Evolutionary conservation across 2,888 invertebrate species (phyloP).

Genomic region (Portevinia maculata): DNA sequence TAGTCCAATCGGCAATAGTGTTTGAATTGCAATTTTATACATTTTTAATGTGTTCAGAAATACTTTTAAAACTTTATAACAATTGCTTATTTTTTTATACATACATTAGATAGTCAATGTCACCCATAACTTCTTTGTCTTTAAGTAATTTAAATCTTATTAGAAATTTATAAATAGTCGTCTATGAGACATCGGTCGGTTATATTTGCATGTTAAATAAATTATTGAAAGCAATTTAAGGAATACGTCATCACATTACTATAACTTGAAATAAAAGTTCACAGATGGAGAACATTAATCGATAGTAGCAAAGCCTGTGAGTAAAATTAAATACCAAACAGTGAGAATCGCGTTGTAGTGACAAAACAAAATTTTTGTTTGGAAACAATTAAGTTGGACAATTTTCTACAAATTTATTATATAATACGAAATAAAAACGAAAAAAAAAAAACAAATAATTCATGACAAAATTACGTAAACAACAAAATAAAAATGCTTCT

Average conservation of each 20-base stretch:
- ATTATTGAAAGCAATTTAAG: background rate
- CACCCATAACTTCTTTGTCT: background rate
- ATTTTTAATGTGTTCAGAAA: slow-evolving; percentile 39
- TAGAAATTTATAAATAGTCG: background rate
- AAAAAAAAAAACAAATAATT: no score
- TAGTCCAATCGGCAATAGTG: slow-evolving; percentile 18
- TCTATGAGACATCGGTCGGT: background rate
- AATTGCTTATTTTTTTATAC: no score
- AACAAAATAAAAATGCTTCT: no score
- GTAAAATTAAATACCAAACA: no score
- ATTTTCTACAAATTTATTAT: no score
- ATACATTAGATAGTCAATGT: no score
- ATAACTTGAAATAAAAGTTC: background rate
- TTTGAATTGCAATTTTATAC: slow-evolving; percentile 29
- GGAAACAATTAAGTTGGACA: no score
- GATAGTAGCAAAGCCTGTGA: background rate
- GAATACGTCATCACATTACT: background rate
- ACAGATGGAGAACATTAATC: slow-evolving; percentile 7
- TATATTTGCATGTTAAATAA: background rate
- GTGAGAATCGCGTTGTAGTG: no score
- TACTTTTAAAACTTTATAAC: no score
- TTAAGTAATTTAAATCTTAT: background rate
- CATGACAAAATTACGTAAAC: no score
- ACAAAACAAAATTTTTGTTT: no score
- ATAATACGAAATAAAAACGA: no score